Percentiles rank a stretch among this genome's conserved stretches.
Conservation (phyloP, 2,797 vertebrate genomes). For the Neosalanx taihuensis region DNA sequence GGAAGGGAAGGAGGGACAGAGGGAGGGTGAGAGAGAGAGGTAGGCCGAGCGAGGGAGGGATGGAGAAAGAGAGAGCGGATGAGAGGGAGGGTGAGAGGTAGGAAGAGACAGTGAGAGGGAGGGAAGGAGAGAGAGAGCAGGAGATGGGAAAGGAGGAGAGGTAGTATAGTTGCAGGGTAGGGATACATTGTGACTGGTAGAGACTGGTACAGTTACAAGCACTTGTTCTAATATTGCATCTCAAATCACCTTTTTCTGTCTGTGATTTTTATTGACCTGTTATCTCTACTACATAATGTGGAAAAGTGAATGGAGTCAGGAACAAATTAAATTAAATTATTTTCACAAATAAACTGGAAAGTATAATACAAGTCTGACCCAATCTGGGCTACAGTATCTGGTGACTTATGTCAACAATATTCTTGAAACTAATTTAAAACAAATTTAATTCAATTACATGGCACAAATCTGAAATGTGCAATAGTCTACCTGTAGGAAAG, state of each 20-base stretch:
- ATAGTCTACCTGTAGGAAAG: too few relatives aligned
- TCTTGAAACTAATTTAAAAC: constrained; percentile 31
- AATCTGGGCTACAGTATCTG: constrained; percentile 20
- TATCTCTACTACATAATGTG: not conserved
- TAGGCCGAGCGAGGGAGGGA: not conserved
- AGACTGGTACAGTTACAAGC: not conserved
- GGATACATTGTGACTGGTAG: not conserved
- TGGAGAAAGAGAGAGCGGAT: not conserved
- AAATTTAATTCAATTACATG: constrained; percentile 52
- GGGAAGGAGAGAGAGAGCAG: not conserved
- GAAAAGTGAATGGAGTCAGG: not conserved
- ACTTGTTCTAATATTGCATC: not conserved
- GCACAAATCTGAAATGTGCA: constrained; percentile 43
- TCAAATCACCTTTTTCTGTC: not conserved
- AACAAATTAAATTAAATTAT: not conserved
- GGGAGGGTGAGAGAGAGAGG: not conserved
- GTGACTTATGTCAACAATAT: constrained; percentile 20
- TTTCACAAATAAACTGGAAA: not conserved
- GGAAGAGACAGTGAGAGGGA: not conserved
- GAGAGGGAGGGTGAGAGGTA: too few relatives aligned
- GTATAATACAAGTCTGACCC: not conserved
- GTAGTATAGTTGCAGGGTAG: too few relatives aligned
- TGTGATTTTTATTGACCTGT: not conserved
- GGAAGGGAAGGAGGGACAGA: not conserved
- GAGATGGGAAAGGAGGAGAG: not conserved